Evolutionary conservation across 2,797 vertebrate genomes (phyloP).

Genomic region (Orientallactaga sibirica): DNA sequence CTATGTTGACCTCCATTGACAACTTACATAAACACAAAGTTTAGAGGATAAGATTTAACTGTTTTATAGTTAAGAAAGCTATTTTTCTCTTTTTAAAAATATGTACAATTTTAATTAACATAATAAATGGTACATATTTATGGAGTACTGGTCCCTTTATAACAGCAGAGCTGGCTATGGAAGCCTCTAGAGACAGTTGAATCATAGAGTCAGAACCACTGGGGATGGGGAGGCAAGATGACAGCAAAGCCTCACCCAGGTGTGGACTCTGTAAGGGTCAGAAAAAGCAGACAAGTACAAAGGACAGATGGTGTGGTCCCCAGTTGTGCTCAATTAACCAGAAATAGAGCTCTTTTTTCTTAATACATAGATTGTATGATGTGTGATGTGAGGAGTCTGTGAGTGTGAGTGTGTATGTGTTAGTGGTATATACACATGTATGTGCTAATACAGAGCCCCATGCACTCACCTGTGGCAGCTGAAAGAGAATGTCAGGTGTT

Average conservation of each 20-base stretch:
- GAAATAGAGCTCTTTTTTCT: too few species aligned
- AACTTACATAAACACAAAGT: slow-evolving; percentile 52
- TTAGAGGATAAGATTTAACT: background rate
- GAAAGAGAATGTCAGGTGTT: too few species aligned
- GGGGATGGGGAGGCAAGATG: background rate
- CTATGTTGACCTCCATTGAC: background rate
- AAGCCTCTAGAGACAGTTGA: background rate
- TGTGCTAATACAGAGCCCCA: too few species aligned
- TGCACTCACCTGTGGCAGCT: too few species aligned
- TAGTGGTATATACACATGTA: too few species aligned
- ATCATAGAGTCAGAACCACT: background rate
- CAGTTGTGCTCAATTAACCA: too few species aligned
- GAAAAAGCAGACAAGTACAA: background rate
- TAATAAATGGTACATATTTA: background rate
- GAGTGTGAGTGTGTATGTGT: too few species aligned
- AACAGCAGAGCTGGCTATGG: background rate
- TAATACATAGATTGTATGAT: too few species aligned
- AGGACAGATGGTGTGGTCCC: background rate
- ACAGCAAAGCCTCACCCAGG: background rate
- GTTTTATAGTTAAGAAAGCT: background rate
- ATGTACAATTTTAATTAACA: background rate
- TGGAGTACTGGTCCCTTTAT: accelerated
- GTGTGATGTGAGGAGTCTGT: too few species aligned
- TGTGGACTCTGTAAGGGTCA: accelerated
- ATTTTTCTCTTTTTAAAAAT: background rate